These are phyloP conservation scores for Cyclina sinensis DNA, from an alignment of 1,140 invertebrate species.

Conservation along the genomic window DNA sequence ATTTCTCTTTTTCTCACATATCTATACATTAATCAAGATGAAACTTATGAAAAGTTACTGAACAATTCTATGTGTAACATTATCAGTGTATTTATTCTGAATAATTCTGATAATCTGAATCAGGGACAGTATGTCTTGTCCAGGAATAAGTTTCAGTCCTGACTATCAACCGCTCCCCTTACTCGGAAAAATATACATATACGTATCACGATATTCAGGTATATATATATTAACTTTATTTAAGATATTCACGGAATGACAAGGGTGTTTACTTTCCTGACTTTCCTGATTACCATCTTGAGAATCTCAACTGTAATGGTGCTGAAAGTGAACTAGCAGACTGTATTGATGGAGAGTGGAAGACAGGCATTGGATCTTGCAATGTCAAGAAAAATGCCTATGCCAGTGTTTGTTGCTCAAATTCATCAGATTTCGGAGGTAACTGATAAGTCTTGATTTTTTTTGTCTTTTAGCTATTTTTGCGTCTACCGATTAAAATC, in stretches of 20 bases:
- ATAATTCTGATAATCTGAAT: no score
- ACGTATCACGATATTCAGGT: no score
- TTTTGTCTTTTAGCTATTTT: background rate
- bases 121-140: no score
- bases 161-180: no score
- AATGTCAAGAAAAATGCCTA: background rate
- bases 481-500: background rate
- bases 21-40: no score
- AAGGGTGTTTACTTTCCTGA: background rate
- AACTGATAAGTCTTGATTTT: background rate
- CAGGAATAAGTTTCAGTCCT: no score
- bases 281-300: slow-evolving; percentile 5
- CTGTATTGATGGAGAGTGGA: slow-evolving; percentile 19
- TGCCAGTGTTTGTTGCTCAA: slow-evolving; percentile 42
- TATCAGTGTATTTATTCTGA: no score
- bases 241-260: slow-evolving; percentile 24
- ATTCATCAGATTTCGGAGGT: slow-evolving; percentile 34
- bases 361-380: background rate
- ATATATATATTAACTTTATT: no score
- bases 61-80: no score
- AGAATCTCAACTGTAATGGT: slow-evolving; percentile 29
- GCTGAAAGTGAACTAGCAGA: background rate
- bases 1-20: no score
- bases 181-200: no score
- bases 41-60: no score